Evolutionary conservation across 2,113 vertebrate species (phyloP).

Genomic region (Colinus virginianus): DNA sequence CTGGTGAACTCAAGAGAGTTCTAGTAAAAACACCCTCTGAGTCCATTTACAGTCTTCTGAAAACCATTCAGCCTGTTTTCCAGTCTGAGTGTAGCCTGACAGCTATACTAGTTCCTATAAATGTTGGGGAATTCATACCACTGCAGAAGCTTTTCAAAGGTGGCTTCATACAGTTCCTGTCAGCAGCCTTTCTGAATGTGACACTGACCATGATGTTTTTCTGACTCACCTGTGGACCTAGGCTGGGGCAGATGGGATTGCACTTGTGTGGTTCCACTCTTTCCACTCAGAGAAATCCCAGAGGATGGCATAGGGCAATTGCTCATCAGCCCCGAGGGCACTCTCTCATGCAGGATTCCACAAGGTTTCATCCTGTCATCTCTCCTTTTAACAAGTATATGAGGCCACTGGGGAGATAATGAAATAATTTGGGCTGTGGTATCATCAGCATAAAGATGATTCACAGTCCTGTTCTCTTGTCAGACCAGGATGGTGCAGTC

Average conservation of each 20-base stretch:
- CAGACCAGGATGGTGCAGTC: slow-evolving; percentile 51
- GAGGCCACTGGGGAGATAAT: slow-evolving; percentile 78
- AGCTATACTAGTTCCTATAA: not conserved
- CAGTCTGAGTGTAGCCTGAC: not conserved
- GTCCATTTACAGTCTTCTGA: no score
- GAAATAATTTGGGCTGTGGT: slow-evolving; percentile 76
- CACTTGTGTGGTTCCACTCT: slow-evolving; percentile 76
- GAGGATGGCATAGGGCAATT: slow-evolving; percentile 73
- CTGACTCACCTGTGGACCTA: slow-evolving; percentile 79
- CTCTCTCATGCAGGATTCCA: slow-evolving; percentile 72
- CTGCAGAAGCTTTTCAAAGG: not conserved
- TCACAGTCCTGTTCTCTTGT: slow-evolving; percentile 54
- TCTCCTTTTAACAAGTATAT: slow-evolving; percentile 77
- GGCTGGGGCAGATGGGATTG: slow-evolving; percentile 74
- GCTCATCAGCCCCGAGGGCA: slow-evolving; percentile 72
- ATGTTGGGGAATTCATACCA: not conserved
- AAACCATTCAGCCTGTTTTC: not conserved
- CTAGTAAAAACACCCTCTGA: not conserved
- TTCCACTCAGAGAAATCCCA: slow-evolving; percentile 74
- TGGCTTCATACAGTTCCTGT: slow-evolving; percentile 29
- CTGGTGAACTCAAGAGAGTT: not conserved
- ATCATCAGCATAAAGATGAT: slow-evolving; percentile 45
- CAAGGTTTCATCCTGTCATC: slow-evolving; percentile 77
- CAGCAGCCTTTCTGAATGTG: slow-evolving; percentile 46
- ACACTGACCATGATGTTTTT: slow-evolving; percentile 44